Evolutionary conservation across 2,888 invertebrate species (phyloP), one percentile per base, ranked within the genome.

Genomic region (Drosophila eohydei): DNA sequence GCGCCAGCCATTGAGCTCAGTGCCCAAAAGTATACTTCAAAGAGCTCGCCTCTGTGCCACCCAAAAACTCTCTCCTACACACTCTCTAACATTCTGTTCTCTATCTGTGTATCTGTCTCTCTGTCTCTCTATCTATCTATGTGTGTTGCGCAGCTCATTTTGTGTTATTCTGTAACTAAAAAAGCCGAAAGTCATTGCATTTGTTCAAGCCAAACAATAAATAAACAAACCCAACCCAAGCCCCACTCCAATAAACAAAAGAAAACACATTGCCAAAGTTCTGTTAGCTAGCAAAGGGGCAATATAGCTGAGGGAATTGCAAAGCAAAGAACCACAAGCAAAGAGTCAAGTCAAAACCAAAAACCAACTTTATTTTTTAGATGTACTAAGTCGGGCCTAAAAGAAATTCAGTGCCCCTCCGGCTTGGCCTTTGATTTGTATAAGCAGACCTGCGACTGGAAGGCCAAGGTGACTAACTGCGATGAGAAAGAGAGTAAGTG

Each of bases 371-470:
- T 81, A 74, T 81, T 83, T 84, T 88, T 83, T 90, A 93, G 93
- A 92, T 97, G 97, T 96, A 97, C 97, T 95, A 97, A 96, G 95
- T 96, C 97, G 95, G 97, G 97, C 95, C 96, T 97, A 95, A 97
- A 97, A 96, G 96, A 97, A 95, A 97, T 98, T 95, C 97, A 97
- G 94, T 98, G 98, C 95, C 98, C 98, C 94, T 97, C 97, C 94
- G 98, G 98, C 95, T 95, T 98, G 95, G 96, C 97, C 95, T 98
- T 98, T 95, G 98, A 98, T 95, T 96, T 98, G 95, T 96, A 97
- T 95, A 98, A 97, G 95, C 98, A 98, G 95, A 98, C 98, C 94
- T 98, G 98, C 95, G 97, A 98, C 95, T 98, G 98, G 98, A 98
- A 97, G 95, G 97, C 97, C 95, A 97, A 98, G 96, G 98, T 98